These are phyloP conservation scores for Gallinago nigripennis DNA, from an alignment of 2,797 vertebrate genomes.

Conservation along the genomic window DNA sequence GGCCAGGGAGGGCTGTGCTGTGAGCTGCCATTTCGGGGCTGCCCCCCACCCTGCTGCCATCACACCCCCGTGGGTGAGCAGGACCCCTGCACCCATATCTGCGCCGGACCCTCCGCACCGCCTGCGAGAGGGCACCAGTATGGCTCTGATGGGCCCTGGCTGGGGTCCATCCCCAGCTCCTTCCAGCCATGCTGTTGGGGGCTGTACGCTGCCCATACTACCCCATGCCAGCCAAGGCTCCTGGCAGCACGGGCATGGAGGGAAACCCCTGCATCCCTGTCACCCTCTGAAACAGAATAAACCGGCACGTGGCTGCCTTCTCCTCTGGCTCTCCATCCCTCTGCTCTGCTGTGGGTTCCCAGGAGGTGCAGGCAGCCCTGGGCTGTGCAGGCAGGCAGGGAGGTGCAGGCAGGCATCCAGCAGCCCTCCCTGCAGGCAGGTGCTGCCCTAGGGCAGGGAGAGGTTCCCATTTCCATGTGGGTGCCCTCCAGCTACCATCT, in stretches of 20 bases:
- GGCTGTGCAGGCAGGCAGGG: not conserved
- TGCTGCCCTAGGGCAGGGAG: not conserved
- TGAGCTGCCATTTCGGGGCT: not conserved
- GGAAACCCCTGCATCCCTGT: not conserved
- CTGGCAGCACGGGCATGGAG: fast-evolving
- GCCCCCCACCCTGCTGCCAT: not conserved
- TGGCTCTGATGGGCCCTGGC: not conserved
- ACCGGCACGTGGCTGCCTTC: not conserved
- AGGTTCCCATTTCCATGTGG: not conserved
- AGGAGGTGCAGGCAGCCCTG: fast-evolving
- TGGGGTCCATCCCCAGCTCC: not conserved
- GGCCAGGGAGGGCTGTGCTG: not conserved
- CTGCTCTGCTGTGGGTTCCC: not conserved
- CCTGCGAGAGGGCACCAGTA: not conserved
- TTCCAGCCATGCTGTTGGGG: fast-evolving
- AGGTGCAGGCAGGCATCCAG: not conserved
- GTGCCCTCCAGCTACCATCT: not conserved
- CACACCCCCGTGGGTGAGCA: fast-evolving
- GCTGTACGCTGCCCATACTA: fast-evolving
- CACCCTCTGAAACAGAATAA: not conserved
- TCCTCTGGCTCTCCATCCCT: not conserved
- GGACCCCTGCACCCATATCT: fast-evolving
- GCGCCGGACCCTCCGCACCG: fast-evolving
- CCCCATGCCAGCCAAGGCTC: not conserved
- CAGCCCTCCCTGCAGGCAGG: not conserved